These are phyloP conservation scores for Jordanella pulchra DNA, from an alignment of 2,797 vertebrate genomes.

Conservation along the genomic window DNA sequence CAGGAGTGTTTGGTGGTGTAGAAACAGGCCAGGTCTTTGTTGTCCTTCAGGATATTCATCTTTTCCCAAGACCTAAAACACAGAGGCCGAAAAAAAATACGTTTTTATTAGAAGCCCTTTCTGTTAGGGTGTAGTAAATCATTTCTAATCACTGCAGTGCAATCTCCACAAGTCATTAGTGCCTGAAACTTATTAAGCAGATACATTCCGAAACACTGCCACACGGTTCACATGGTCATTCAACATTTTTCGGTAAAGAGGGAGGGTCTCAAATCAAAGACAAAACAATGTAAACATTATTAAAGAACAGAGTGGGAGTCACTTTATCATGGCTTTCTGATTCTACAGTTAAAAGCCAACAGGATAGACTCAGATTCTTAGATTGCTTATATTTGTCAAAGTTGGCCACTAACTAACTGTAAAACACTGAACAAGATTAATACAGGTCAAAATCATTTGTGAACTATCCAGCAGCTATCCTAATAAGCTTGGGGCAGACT, in stretches of 20 bases:
- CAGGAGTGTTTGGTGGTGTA: constrained; percentile 99
- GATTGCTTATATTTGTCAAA: background rate
- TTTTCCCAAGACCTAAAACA: constrained; percentile 88
- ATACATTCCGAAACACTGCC: constrained; percentile 28
- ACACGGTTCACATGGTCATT: constrained; percentile 62
- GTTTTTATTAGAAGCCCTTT: background rate
- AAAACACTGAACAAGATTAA: constrained; percentile 33
- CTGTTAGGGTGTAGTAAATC: background rate
- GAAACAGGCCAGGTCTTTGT: constrained; percentile 99
- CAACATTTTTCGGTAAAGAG: constrained; percentile 61
- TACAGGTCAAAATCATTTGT: constrained; percentile 46
- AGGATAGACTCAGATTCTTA: no score
- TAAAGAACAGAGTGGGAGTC: constrained; percentile 7
- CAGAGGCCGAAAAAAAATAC: background rate
- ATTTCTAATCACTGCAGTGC: background rate
- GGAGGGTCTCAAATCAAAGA: constrained; percentile 34
- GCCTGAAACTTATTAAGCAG: constrained; percentile 35
- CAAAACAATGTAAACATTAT: constrained; percentile 33
- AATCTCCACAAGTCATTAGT: constrained; percentile 17
- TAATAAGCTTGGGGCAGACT: background rate
- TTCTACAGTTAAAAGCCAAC: constrained; percentile 19
- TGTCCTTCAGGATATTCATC: constrained; percentile 99
- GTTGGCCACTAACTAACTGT: constrained; percentile 15
- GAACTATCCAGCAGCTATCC: background rate
- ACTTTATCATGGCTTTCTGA: constrained; percentile 19